phyloP scores from a whole-genome alignment of 2,888 invertebrate genomes.

The Temnothorax rugatulus region DNA sequence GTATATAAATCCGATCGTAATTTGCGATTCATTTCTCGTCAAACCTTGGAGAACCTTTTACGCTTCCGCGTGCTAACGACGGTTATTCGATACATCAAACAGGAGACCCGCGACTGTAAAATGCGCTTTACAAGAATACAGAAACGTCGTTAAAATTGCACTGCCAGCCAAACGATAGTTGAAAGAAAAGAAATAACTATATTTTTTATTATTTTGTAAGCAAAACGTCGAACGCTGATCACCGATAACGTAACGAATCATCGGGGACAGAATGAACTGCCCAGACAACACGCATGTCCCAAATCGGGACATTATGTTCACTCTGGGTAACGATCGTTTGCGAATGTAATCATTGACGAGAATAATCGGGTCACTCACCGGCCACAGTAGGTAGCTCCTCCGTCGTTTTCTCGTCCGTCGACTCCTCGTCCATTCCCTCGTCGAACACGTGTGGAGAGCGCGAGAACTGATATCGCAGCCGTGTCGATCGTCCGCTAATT shows the following conservation, averaged over 20 bases:
- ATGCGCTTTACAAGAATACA: constrained; percentile 11
- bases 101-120: not conserved
- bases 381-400: not conserved
- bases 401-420: not conserved
- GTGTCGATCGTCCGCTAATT: not conserved
- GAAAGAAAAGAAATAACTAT: not conserved
- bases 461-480: not conserved
- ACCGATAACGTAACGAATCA: not conserved
- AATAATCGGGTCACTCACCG: not conserved
- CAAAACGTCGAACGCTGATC: not conserved
- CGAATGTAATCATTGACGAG: not conserved
- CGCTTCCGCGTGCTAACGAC: not conserved
- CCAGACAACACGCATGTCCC: too few species aligned
- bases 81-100: not conserved
- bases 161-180: constrained; percentile 33
- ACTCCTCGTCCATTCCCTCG: constrained; percentile 7
- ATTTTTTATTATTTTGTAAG: constrained; percentile 23
- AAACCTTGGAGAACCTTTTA: not conserved
- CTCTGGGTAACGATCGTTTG: not conserved
- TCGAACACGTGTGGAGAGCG: not conserved
- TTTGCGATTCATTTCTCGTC: constrained; percentile 4
- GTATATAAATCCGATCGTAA: not conserved
- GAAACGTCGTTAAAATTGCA: constrained; percentile 30
- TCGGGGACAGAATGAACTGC: too few species aligned
- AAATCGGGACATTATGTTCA: too few species aligned